Evolutionary conservation across 2,113 vertebrate species (phyloP).

Genomic region (Mandrillus leucophaeus): DNA sequence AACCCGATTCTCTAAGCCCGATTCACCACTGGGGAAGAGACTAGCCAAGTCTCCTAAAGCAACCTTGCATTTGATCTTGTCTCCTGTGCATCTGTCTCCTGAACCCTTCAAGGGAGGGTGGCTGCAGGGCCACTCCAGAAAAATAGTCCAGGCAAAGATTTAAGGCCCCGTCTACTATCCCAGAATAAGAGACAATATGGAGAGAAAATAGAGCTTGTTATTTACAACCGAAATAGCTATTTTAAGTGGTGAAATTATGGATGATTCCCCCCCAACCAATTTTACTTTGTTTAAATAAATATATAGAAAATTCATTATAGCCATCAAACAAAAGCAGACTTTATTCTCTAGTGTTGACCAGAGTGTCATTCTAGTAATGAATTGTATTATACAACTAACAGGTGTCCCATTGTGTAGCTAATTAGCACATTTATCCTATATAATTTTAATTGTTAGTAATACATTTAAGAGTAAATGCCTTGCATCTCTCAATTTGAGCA

Average conservation of each 20-base stretch:
- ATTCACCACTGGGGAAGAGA: not conserved
- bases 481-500: not conserved
- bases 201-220: not conserved
- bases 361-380: not conserved
- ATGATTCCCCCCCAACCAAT: not conserved
- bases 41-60: not conserved
- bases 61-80: not conserved
- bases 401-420: not conserved
- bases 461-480: not conserved
- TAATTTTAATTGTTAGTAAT: constrained; percentile 23
- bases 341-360: not conserved
- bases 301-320: not conserved
- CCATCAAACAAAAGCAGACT: not conserved
- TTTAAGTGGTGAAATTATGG: not conserved
- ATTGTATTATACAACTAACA: not conserved
- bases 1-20: not conserved
- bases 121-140: not conserved
- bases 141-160: not conserved
- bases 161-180: not conserved
- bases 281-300: constrained; percentile 48
- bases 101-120: not conserved
- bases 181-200: not conserved
- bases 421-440: constrained; percentile 16
- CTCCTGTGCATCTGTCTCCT: not conserved
- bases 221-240: constrained; percentile 11